phyloP scores from a whole-genome alignment of 2,888 invertebrate genomes.

The Eulithis testata region DNA sequence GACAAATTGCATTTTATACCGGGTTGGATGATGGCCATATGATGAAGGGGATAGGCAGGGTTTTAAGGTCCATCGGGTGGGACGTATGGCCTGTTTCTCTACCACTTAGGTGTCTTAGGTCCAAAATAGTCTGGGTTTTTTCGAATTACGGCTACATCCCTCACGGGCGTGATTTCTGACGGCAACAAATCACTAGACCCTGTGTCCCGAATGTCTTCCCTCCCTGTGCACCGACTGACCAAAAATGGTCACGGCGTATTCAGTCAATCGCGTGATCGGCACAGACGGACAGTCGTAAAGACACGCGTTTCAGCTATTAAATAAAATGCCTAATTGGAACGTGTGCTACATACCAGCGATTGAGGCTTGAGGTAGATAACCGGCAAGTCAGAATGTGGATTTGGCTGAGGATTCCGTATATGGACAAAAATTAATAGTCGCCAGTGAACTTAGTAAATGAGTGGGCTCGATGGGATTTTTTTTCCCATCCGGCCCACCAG shows the following conservation, averaged over 20 bases:
- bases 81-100: too few species aligned
- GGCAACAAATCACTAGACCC: too few species aligned
- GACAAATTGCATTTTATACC: too few species aligned
- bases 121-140: too few species aligned
- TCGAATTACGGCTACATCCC: not conserved
- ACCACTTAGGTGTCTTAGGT: too few species aligned
- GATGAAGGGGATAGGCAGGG: too few species aligned
- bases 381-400: not conserved
- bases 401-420: slow-evolving; percentile 33
- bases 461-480: too few species aligned
- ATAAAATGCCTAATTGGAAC: slow-evolving; percentile 77
- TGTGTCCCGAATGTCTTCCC: slow-evolving; percentile 49
- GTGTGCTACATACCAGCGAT: slow-evolving; percentile 60
- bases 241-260: slow-evolving; percentile 6
- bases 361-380: slow-evolving; percentile 42
- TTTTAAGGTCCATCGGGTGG: too few species aligned
- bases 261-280: slow-evolving; percentile 64
- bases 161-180: too few species aligned
- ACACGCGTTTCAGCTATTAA: slow-evolving; percentile 76
- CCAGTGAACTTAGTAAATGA: too few species aligned
- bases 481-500: too few species aligned
- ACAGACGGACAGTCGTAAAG: slow-evolving; percentile 69
- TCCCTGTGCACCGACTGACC: slow-evolving; percentile 22
- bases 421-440: not conserved
- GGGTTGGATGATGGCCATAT: too few species aligned